These are phyloP conservation scores for Rousettus madagascariensis DNA, from an alignment of 2,797 vertebrate genomes.

Conservation along the genomic window DNA sequence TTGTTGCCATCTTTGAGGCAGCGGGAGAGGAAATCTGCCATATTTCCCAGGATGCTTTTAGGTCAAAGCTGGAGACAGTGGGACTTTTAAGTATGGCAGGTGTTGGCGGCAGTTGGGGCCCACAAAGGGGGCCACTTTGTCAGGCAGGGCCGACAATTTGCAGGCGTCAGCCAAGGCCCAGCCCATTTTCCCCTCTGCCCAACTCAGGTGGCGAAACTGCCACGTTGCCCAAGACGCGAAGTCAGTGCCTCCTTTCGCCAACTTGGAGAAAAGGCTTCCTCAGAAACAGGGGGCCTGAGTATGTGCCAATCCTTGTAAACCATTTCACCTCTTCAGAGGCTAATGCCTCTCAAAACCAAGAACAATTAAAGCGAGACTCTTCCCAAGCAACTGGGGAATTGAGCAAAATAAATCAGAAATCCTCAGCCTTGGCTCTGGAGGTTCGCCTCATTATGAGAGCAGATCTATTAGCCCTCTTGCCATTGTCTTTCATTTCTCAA, in stretches of 20 bases:
- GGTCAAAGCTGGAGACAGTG: neutral
- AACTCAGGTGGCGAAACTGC: slow-evolving; percentile 56
- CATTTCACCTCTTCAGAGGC: slow-evolving; percentile 86
- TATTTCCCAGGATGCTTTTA: slow-evolving; percentile 22
- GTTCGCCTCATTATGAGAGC: slow-evolving; percentile 88
- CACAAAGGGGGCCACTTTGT: neutral
- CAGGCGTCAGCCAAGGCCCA: neutral
- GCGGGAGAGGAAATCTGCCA: neutral
- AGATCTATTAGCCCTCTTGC: slow-evolving; percentile 89
- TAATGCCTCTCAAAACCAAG: slow-evolving; percentile 88
- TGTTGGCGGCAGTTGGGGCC: accelerated
- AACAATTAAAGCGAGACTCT: slow-evolving; percentile 89
- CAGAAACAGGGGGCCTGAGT: slow-evolving; percentile 79
- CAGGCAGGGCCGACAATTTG: neutral
- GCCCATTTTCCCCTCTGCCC: neutral
- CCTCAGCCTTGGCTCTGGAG: slow-evolving; percentile 85
- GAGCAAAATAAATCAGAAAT: slow-evolving; percentile 88
- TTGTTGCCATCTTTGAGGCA: neutral
- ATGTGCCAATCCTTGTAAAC: slow-evolving; percentile 86
- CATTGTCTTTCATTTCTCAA: slow-evolving; percentile 92
- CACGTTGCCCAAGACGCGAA: slow-evolving; percentile 73
- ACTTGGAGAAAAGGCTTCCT: slow-evolving; percentile 80
- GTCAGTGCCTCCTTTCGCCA: slow-evolving; percentile 61
- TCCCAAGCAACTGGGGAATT: slow-evolving; percentile 86
- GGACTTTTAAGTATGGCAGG: neutral